These are phyloP conservation scores for Anser brachyrhynchus DNA, from an alignment of 2,113 vertebrate genomes.

Conservation along the genomic window DNA sequence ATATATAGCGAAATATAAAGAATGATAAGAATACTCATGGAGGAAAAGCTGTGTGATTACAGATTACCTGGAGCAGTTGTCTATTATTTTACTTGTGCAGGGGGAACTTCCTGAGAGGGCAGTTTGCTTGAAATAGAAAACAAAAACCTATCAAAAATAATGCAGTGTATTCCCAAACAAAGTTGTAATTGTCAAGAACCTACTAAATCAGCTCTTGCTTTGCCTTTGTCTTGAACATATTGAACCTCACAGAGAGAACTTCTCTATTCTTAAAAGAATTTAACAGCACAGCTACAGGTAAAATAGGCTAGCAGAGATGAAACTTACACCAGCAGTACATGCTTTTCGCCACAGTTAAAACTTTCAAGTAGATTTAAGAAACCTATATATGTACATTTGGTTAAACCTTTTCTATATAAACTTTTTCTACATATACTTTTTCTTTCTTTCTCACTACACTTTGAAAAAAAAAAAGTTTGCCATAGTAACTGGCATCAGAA, in stretches of 20 bases:
- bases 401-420: background rate
- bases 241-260: background rate
- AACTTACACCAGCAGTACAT: background rate
- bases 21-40: background rate
- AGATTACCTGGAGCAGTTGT: background rate
- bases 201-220: conserved; percentile 3
- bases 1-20: background rate
- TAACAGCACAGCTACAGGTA: background rate
- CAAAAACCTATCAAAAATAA: background rate
- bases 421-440: no score
- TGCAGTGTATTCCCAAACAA: background rate
- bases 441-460: background rate
- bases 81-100: background rate
- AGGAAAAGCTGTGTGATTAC: background rate
- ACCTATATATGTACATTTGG: background rate
- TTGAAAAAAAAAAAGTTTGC: background rate
- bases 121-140: background rate
- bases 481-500: background rate
- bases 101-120: background rate
- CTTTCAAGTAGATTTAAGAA: background rate
- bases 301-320: background rate
- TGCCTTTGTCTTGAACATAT: background rate
- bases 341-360: background rate
- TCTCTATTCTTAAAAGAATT: background rate
- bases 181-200: background rate